A percentile compares a stretch with the other conserved stretches of the same genome.
Conservation (phyloP, 2,797 vertebrate genomes). For the Muscicapa striata region DNA sequence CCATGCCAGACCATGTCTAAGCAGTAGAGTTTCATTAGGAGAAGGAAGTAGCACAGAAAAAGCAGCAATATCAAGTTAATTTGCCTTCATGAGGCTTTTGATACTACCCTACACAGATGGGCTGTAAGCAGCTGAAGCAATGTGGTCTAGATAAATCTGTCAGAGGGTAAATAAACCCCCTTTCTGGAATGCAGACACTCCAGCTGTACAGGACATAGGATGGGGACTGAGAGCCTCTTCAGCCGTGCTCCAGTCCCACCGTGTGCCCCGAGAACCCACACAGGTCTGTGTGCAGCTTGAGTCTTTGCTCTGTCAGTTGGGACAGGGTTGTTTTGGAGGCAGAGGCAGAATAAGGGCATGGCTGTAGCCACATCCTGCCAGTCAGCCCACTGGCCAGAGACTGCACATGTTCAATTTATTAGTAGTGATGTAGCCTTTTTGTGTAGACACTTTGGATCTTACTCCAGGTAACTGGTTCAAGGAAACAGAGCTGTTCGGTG, state of each 20-base stretch:
- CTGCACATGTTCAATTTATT: not conserved
- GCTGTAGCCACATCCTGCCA: not conserved
- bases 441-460: not conserved
- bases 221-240: rapidly evolving
- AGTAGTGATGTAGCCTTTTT: not conserved
- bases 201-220: not conserved
- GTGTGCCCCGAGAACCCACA: rapidly evolving
- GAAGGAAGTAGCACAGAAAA: not conserved
- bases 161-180: not conserved
- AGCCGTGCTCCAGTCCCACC: not conserved
- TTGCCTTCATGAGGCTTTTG: not conserved
- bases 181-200: not conserved
- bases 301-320: not conserved
- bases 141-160: not conserved
- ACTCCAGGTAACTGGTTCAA: not conserved
- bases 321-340: not conserved
- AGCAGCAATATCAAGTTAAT: not conserved
- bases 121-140: not conserved
- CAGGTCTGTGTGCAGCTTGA: not conserved
- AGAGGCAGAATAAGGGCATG: not conserved
- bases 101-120: not conserved
- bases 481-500: not conserved
- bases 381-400: not conserved
- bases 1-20: not conserved
- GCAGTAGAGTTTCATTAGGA: not conserved